Percentiles rank a stretch among this genome's conserved stretches.
Conservation (phyloP, 1,140 invertebrate species). For the Lasioglossum baleicum region DNA sequence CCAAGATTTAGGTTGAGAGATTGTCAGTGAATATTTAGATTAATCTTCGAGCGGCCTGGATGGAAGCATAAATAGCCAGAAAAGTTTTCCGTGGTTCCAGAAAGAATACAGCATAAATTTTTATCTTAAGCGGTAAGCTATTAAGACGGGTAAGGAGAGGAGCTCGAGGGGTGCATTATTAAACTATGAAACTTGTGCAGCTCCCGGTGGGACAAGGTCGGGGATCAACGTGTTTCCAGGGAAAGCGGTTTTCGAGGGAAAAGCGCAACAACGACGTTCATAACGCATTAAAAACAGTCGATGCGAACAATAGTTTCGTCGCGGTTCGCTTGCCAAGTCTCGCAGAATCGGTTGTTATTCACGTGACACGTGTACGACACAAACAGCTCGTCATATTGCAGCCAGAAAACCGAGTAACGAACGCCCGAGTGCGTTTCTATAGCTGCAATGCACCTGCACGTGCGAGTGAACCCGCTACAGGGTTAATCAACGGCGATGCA, state of each 20-base stretch:
- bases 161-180: too few relatives aligned
- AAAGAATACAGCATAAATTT: too few relatives aligned
- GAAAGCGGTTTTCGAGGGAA: too few relatives aligned
- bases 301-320: not conserved
- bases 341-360: conserved; percentile 25
- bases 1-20: conserved; percentile 26
- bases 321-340: not conserved
- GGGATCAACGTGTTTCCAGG: too few relatives aligned
- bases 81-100: too few relatives aligned
- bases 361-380: conserved; percentile 23
- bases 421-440: conserved; percentile 3
- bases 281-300: not conserved
- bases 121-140: too few relatives aligned
- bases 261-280: not conserved
- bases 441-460: not conserved
- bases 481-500: not conserved
- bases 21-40: conserved; percentile 18
- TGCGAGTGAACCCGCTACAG: conserved; percentile 1
- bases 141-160: too few relatives aligned
- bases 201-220: too few relatives aligned
- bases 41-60: not conserved
- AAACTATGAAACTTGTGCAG: too few relatives aligned
- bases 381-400: not conserved
- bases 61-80: not conserved
- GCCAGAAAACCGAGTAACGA: conserved; percentile 7